Conservation (phyloP, 1,140 invertebrate species). For the Chelonus insularis region DNA sequence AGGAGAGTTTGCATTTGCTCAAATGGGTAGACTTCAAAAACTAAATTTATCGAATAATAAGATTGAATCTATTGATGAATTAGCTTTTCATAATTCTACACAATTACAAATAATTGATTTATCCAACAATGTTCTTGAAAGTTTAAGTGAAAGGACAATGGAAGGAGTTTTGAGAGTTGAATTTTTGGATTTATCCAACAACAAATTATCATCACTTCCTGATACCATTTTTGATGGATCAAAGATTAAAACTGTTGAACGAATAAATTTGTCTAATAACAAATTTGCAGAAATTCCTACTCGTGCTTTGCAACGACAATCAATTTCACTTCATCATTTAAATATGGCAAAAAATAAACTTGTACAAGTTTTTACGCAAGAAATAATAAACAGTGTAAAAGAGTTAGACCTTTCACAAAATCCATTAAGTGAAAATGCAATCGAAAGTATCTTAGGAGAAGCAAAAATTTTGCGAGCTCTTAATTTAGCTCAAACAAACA, state of each 20-base stretch:
- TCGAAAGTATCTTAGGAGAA: conserved; percentile 78
- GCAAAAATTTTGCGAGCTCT: conserved; percentile 84
- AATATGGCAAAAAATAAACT: conserved; percentile 81
- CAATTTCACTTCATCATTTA: conserved; percentile 76
- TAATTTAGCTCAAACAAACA: conserved; percentile 79
- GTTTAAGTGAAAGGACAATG: conserved; percentile 78
- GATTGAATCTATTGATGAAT: conserved; percentile 79
- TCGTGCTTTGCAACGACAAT: conserved; percentile 78
- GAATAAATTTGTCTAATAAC: conserved; percentile 79
- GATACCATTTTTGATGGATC: conserved; percentile 82
- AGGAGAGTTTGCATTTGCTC: conserved; percentile 82
- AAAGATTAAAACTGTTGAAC: conserved; percentile 77
- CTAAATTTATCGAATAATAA: conserved; percentile 74
- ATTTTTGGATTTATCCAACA: conserved; percentile 74
- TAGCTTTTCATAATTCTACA: conserved; percentile 87
- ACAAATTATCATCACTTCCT: conserved; percentile 74
- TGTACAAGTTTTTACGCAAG: conserved; percentile 76
- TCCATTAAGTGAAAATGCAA: conserved; percentile 73
- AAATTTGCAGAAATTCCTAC: conserved; percentile 77
- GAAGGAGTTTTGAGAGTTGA: conserved; percentile 79
- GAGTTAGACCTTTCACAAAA: conserved; percentile 84
- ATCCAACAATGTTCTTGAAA: conserved; percentile 73
- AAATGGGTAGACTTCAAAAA: conserved; percentile 70
- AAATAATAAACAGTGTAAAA: conserved; percentile 86
- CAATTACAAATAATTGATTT: conserved; percentile 82